These are phyloP conservation scores for Trichopoda pennipes DNA, from an alignment of 2,888 invertebrate genomes.

Conservation along the genomic window DNA sequence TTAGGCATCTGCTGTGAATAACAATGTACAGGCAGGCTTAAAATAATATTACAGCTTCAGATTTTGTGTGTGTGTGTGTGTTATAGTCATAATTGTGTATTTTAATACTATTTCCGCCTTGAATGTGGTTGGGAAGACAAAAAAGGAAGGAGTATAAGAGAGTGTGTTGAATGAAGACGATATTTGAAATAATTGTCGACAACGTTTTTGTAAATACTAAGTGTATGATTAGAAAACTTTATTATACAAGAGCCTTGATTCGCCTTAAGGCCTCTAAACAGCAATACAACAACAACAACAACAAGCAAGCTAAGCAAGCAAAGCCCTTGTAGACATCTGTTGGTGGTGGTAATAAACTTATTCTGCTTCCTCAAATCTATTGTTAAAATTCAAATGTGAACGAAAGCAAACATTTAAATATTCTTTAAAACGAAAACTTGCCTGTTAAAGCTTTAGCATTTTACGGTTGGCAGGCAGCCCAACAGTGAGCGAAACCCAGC, in stretches of 20 bases:
- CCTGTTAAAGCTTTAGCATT: constrained; percentile 30
- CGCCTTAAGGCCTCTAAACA: constrained; percentile 33
- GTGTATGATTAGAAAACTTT: background rate
- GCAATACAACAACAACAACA: too few species aligned
- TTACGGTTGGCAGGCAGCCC: background rate
- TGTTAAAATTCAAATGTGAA: background rate
- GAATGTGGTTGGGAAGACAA: background rate
- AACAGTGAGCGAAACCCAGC: background rate
- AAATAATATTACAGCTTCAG: too few species aligned
- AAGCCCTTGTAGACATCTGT: constrained; percentile 13
- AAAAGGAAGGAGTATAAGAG: background rate
- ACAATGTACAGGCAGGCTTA: too few species aligned
- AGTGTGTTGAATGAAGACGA: background rate
- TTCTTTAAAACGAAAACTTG: background rate
- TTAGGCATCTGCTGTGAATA: too few species aligned
- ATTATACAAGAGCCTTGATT: constrained; percentile 2
- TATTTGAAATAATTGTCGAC: constrained; percentile 1
- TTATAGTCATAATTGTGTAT: too few species aligned
- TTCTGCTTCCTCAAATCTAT: background rate
- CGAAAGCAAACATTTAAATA: background rate
- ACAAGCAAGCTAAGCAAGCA: background rate
- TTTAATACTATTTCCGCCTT: background rate
- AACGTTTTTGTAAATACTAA: background rate
- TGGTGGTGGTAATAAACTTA: constrained; percentile 34
- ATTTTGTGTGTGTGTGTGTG: too few species aligned